Evolutionary conservation across 2,797 vertebrate genomes (phyloP).

Genomic region (Neomorphus geoffroyi): DNA sequence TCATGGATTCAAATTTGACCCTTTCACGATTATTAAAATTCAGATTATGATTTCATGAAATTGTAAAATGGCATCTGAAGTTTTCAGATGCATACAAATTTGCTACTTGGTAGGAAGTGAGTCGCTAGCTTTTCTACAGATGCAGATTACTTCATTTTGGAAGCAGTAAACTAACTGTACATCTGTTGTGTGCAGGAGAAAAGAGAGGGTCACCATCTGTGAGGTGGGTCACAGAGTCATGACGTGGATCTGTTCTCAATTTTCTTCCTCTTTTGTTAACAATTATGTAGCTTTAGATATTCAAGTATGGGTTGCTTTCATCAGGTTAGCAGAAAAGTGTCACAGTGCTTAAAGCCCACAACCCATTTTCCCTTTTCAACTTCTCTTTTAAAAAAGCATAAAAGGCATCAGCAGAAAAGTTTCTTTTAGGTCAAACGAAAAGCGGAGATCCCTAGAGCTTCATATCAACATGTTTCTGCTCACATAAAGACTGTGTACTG

Average conservation of each 20-base stretch:
- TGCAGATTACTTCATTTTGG: neutral
- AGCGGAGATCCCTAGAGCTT: neutral
- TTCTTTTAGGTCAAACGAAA: constrained; percentile 1
- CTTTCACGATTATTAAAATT: constrained; percentile 11
- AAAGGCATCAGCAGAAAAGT: neutral
- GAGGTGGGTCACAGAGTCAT: constrained; percentile 32
- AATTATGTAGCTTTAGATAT: constrained; percentile 37
- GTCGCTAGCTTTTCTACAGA: neutral
- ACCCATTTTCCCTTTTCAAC: constrained; percentile 1
- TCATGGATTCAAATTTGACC: neutral
- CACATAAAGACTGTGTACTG: neutral
- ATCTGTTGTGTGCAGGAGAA: neutral
- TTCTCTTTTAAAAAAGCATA: neutral
- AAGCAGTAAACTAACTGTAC: neutral
- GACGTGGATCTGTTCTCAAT: neutral
- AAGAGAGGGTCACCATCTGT: constrained; percentile 46
- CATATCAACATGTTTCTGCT: neutral
- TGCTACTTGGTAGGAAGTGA: neutral
- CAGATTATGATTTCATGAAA: neutral
- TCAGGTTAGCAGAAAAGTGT: constrained; percentile 5
- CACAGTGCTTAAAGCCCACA: neutral
- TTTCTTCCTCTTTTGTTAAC: constrained; percentile 35
- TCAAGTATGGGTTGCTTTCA: neutral
- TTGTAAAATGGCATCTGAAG: neutral
- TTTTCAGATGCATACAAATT: neutral